phyloP scores from a whole-genome alignment of 2,888 invertebrate species.

The Melieria crassipennis region DNA sequence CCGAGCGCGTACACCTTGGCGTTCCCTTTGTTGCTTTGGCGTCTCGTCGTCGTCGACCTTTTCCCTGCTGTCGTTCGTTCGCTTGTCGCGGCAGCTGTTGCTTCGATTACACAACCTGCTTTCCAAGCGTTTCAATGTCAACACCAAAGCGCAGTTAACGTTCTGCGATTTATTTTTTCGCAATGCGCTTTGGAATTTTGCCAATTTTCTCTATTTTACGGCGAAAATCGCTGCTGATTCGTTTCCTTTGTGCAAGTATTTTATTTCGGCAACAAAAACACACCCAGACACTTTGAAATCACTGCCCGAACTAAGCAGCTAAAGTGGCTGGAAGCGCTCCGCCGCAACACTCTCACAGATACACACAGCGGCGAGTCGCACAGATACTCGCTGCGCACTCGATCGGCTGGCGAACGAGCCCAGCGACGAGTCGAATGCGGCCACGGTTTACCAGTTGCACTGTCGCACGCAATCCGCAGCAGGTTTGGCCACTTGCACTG shows the following conservation, averaged over 20 bases:
- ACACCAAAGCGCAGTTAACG: not conserved
- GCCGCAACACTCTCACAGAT: too few relatives aligned
- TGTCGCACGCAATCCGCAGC: too few relatives aligned
- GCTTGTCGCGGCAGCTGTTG: conserved; percentile 3
- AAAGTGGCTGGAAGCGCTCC: not conserved
- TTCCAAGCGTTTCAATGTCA: conserved; percentile 29
- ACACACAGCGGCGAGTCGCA: too few relatives aligned
- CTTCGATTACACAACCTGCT: conserved; percentile 15
- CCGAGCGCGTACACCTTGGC: not conserved
- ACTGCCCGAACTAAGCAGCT: conserved; percentile 51
- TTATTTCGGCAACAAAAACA: conserved; percentile 12
- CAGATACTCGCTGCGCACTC: too few relatives aligned
- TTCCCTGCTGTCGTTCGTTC: not conserved
- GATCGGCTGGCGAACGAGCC: too few relatives aligned
- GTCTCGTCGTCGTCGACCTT: not conserved
- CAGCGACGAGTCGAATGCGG: too few relatives aligned
- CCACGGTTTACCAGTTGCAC: too few relatives aligned
- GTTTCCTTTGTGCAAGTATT: not conserved
- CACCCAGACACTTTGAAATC: conserved; percentile 56
- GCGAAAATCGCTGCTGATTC: not conserved
- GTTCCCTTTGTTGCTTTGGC: conserved; percentile 12
- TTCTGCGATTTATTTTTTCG: not conserved
- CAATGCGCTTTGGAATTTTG: conserved; percentile 16
- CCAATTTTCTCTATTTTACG: conserved; percentile 10
- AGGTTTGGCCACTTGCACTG: too few relatives aligned